These are phyloP conservation scores for Corythornis madagascariensis DNA, from an alignment of 2,113 vertebrate species.

Conservation along the genomic window DNA sequence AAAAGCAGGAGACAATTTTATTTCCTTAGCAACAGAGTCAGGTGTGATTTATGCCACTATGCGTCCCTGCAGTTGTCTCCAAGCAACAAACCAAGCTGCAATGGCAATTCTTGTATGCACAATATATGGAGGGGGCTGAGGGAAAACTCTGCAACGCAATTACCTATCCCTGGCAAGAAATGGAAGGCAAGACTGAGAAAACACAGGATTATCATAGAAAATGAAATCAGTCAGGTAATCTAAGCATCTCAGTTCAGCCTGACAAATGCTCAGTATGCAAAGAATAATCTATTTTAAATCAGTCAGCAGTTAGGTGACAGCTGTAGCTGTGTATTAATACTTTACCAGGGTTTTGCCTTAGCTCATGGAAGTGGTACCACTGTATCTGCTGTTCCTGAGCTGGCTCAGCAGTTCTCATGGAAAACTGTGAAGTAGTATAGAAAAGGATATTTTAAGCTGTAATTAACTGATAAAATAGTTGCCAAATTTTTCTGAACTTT, in stretches of 20 bases:
- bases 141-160: neutral
- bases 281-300: neutral
- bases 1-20: conserved; percentile 51
- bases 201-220: neutral
- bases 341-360: neutral
- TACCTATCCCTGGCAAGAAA: neutral
- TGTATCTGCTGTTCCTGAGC: neutral
- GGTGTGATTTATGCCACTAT: conserved; percentile 59
- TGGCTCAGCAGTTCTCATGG: neutral
- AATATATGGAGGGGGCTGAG: neutral
- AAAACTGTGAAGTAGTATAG: neutral
- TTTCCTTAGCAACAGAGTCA: conserved; percentile 74
- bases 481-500: neutral
- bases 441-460: neutral
- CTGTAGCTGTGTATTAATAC: neutral
- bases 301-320: neutral
- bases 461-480: neutral
- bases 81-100: conserved; percentile 60
- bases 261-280: neutral
- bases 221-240: neutral
- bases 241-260: neutral
- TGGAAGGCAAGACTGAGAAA: neutral
- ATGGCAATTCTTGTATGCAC: neutral
- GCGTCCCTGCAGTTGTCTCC: conserved; percentile 66
- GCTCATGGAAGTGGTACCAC: neutral